Conservation (phyloP, 2,888 invertebrate species). For the Branchipolynoe longqiensis region DNA sequence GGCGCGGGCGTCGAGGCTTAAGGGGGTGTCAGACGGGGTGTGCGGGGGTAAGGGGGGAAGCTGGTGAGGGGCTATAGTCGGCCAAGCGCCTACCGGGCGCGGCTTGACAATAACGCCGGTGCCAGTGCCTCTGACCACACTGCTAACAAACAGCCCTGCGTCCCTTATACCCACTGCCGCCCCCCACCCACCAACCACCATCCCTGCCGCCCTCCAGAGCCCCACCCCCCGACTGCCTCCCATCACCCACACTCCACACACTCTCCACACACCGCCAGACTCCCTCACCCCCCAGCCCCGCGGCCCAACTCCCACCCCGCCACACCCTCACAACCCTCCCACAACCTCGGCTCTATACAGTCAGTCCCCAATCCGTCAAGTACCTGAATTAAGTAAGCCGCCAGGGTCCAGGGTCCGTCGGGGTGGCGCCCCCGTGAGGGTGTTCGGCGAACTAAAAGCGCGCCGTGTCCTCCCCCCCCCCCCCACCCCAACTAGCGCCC, state of each 20-base stretch:
- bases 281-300: not conserved
- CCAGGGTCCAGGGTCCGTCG: not conserved
- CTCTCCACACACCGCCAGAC: not conserved
- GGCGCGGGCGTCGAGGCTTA: slow-evolving; percentile 8
- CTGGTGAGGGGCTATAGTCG: too few relatives aligned
- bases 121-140: slow-evolving; percentile 5
- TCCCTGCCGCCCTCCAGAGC: not conserved
- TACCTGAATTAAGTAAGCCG: not conserved
- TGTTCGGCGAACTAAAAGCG: not conserved
- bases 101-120: slow-evolving; percentile 30
- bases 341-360: not conserved
- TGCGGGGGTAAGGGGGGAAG: not conserved
- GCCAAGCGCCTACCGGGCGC: not conserved
- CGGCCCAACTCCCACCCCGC: not conserved
- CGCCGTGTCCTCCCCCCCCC: too few relatives aligned
- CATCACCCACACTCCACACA: slow-evolving; percentile 1
- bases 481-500: not conserved
- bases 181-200: not conserved
- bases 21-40: slow-evolving; percentile 27
- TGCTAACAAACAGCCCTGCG: slow-evolving; percentile 15
- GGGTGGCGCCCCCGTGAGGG: not conserved
- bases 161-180: not conserved
- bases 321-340: not conserved
- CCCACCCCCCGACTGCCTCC: not conserved
- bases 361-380: not conserved